Conservation (phyloP, 2,113 vertebrate genomes). For the Nycticryphes semicollaris region DNA sequence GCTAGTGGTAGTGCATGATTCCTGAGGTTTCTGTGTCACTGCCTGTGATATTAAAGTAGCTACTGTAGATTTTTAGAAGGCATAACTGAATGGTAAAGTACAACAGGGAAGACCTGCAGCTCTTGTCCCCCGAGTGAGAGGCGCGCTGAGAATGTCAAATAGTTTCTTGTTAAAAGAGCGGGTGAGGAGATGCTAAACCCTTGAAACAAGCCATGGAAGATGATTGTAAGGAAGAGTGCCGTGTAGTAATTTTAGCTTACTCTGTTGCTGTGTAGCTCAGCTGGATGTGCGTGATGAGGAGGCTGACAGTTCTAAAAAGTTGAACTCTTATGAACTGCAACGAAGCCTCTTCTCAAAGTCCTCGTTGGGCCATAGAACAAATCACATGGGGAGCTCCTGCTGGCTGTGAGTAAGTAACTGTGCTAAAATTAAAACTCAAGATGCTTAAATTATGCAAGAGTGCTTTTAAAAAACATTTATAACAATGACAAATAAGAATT, state of each 20-base stretch:
- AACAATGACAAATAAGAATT: background rate
- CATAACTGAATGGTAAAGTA: background rate
- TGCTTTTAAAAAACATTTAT: background rate
- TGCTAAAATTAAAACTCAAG: background rate
- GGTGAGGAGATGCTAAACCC: background rate
- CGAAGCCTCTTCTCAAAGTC: background rate
- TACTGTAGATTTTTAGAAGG: background rate
- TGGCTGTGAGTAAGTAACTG: background rate
- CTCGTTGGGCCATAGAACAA: fast-evolving
- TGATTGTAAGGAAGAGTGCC: background rate
- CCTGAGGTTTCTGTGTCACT: background rate
- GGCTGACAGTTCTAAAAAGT: background rate
- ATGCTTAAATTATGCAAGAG: background rate
- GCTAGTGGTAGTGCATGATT: fast-evolving
- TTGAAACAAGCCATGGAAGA: too few relatives aligned
- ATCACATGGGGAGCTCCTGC: background rate
- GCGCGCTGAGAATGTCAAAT: background rate
- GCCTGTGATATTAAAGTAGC: background rate
- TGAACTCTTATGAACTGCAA: background rate
- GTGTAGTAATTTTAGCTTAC: background rate
- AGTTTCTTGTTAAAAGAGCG: background rate
- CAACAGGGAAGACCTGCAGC: background rate
- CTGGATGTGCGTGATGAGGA: background rate
- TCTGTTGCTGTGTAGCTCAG: fast-evolving
- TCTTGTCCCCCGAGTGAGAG: fast-evolving